Conservation (phyloP, 2,797 vertebrate species). For the Arnoldichthys spilopterus region DNA sequence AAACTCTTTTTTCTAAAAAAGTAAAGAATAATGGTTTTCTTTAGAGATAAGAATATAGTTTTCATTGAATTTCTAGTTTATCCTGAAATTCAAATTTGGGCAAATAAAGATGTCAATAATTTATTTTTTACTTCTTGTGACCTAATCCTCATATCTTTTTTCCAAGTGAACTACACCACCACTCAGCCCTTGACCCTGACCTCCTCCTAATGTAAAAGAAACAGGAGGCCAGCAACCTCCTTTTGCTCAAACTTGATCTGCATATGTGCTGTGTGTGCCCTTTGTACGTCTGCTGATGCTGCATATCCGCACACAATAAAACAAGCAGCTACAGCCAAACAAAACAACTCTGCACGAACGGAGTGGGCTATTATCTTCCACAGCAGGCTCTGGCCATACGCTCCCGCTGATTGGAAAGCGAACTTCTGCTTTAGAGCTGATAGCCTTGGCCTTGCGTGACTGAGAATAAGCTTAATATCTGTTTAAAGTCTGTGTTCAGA, state of each 20-base stretch:
- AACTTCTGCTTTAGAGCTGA: slow-evolving; percentile 25
- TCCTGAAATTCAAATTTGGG: too few relatives aligned
- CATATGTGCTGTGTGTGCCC: slow-evolving; percentile 42
- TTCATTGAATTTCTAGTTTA: too few relatives aligned
- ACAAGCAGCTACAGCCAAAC: slow-evolving; percentile 30
- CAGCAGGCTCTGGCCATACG: slow-evolving; percentile 38
- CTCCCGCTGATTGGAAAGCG: slow-evolving; percentile 14
- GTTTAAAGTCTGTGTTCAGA: not conserved
- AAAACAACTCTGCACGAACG: slow-evolving; percentile 35
- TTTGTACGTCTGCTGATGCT: slow-evolving; percentile 45
- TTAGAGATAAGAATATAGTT: too few relatives aligned
- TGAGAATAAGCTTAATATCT: slow-evolving; percentile 19
- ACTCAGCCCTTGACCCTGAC: slow-evolving; percentile 2
- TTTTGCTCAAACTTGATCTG: slow-evolving; percentile 36
- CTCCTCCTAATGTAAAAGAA: not conserved
- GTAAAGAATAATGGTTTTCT: too few relatives aligned
- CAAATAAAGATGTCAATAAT: not conserved
- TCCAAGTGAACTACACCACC: not conserved
- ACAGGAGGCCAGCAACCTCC: not conserved
- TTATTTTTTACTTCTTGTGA: not conserved
- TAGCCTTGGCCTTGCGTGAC: not conserved
- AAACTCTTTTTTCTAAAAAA: too few relatives aligned
- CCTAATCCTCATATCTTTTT: not conserved
- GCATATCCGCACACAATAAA: slow-evolving; percentile 41
- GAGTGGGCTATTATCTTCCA: slow-evolving; percentile 42